These are phyloP conservation scores for Gymnarchus niloticus DNA, from an alignment of 2,113 vertebrate genomes.

Conservation along the genomic window DNA sequence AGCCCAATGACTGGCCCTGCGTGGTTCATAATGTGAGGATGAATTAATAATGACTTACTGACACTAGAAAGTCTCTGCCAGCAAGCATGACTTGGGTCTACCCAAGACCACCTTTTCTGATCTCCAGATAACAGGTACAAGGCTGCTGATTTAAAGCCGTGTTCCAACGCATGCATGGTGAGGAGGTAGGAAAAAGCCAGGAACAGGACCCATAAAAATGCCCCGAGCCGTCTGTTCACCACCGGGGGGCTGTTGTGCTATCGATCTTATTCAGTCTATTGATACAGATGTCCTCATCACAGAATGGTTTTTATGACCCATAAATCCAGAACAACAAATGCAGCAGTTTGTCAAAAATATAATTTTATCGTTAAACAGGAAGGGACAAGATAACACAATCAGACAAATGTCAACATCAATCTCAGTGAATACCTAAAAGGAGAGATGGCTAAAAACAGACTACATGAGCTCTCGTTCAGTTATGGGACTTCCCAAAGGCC, in stretches of 20 bases:
- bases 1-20: not conserved
- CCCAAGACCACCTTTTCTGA: not conserved
- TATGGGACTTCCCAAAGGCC: not conserved
- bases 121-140: not conserved
- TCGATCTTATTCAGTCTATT: not conserved
- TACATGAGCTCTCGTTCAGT: not conserved
- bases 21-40: not conserved
- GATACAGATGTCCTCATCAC: not conserved
- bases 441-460: not conserved
- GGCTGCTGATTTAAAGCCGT: not conserved
- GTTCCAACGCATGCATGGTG: no score
- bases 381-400: not conserved
- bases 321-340: not conserved
- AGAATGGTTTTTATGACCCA: not conserved
- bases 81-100: not conserved
- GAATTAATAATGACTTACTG: slow-evolving; percentile 14
- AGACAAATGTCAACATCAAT: not conserved
- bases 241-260: not conserved
- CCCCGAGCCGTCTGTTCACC: not conserved
- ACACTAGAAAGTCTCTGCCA: not conserved
- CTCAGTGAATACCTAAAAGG: not conserved
- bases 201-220: not conserved
- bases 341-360: not conserved
- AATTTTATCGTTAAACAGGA: not conserved
- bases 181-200: not conserved